Evolutionary conservation across 2,113 vertebrate species (phyloP).

Genomic region (Tenrec ecaudatus): DNA sequence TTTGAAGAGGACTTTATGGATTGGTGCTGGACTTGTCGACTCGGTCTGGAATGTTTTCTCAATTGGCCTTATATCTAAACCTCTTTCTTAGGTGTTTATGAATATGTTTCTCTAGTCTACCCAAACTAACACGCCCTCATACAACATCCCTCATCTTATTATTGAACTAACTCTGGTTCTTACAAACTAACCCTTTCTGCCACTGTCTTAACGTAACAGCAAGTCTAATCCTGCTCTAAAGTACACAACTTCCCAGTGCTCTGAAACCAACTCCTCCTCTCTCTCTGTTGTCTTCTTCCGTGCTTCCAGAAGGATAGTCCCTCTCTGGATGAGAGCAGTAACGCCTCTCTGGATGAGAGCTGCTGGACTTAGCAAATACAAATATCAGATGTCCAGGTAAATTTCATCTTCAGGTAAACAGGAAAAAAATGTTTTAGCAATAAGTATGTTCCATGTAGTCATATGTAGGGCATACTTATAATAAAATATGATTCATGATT

Average conservation of each 20-base stretch:
- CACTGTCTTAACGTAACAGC: neutral
- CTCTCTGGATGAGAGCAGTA: no score
- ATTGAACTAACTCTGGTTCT: neutral
- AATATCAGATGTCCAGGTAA: neutral
- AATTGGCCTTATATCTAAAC: no score
- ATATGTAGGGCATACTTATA: conserved; percentile 1
- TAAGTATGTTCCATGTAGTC: neutral
- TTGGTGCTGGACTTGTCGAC: no score
- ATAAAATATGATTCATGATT: conserved; percentile 14
- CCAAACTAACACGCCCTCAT: no score
- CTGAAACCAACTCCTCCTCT: conserved; percentile 44
- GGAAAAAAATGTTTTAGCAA: neutral
- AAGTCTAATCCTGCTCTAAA: conserved; percentile 18
- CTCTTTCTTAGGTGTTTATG: no score
- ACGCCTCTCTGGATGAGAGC: neutral
- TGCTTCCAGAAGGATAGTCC: no score
- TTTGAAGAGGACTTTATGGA: no score
- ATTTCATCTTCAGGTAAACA: conserved; percentile 3
- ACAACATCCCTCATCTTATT: neutral
- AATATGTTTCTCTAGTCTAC: no score
- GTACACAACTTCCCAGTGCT: conserved; percentile 26
- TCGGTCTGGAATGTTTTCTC: no score
- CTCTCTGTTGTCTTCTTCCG: neutral
- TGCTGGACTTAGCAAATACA: conserved; percentile 38
- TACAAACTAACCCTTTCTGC: neutral